Percentiles rank a stretch among this genome's conserved stretches.
Evolutionary conservation across 2,888 invertebrate genomes (phyloP).

Genomic region (Ormyrus pomaceus): DNA sequence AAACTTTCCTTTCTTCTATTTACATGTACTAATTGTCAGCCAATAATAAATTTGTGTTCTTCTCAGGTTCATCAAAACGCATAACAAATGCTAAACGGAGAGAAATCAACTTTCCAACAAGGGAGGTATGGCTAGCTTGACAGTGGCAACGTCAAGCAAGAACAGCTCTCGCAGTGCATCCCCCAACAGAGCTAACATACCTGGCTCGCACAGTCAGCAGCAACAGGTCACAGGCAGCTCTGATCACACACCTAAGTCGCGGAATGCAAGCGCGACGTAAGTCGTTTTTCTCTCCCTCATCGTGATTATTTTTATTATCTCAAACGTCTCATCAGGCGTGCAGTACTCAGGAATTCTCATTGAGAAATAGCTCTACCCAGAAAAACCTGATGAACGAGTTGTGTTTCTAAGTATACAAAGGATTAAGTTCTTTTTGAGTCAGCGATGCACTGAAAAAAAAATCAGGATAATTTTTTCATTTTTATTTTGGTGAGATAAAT

Average conservation of each 20-base stretch:
- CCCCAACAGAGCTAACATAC: constrained; percentile 68
- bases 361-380: constrained; percentile 18
- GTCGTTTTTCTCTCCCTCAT: constrained; percentile 50
- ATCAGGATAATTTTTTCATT: too few relatives aligned
- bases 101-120: constrained; percentile 44
- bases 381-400: constrained; percentile 26
- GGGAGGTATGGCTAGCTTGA: constrained; percentile 74
- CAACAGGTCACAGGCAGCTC: constrained; percentile 64
- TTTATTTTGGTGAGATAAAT: too few relatives aligned
- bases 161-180: constrained; percentile 73
- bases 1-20: neutral
- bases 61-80: constrained; percentile 21
- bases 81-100: constrained; percentile 45
- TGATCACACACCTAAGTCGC: constrained; percentile 70
- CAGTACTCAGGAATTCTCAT: neutral
- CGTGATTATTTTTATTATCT: constrained; percentile 36
- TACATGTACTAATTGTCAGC: neutral
- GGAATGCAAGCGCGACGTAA: constrained; percentile 71
- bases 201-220: constrained; percentile 64
- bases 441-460: too few relatives aligned
- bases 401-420: neutral
- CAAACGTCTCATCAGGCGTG: neutral
- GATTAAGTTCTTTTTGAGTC: neutral
- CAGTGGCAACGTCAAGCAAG: constrained; percentile 71
- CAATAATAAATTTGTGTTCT: constrained; percentile 14